phyloP scores from a whole-genome alignment of 2,888 invertebrate species.

The Microdon myrmicae region DNA sequence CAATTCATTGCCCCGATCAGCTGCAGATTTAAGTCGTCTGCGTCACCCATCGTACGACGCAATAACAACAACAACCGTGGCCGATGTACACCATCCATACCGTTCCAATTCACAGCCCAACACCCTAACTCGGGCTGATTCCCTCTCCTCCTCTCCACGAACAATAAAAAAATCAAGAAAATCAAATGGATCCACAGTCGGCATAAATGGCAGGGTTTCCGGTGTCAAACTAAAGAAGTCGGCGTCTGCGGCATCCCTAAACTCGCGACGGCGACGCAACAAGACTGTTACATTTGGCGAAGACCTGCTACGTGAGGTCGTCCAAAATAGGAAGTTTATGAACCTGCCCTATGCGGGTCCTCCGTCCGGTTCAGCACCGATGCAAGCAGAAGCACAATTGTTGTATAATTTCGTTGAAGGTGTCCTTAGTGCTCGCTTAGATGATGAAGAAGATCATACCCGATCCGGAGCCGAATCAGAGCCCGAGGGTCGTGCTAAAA shows the following conservation, averaged over 20 bases:
- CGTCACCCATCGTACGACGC: conserved; percentile 53
- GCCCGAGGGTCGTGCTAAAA: conserved; percentile 73
- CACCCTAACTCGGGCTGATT: conserved; percentile 64
- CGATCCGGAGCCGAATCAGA: conserved; percentile 80
- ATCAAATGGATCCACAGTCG: conserved; percentile 46
- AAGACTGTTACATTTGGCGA: conserved; percentile 84
- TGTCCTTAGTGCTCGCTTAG: conserved; percentile 82
- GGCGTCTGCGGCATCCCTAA: conserved; percentile 73
- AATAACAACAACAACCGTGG: conserved; percentile 38
- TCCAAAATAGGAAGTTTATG: conserved; percentile 74
- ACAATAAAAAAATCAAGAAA: conserved; percentile 50
- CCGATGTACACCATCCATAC: conserved; percentile 56
- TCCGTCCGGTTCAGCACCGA: conserved; percentile 66
- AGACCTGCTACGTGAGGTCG: conserved; percentile 78
- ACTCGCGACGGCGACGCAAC: conserved; percentile 77
- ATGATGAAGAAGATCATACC: conserved; percentile 72
- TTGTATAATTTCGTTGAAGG: conserved; percentile 84
- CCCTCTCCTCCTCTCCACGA: conserved; percentile 59
- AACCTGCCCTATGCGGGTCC: conserved; percentile 64
- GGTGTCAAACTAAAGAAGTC: conserved; percentile 66
- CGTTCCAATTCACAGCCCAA: conserved; percentile 66
- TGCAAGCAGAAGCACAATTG: conserved; percentile 83
- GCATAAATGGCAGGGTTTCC: conserved; percentile 54
- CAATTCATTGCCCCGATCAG: conserved; percentile 68
- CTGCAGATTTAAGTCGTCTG: conserved; percentile 65